Base-by-base conservation (phyloP, 2,113 vertebrate species). In the Apodemus speciosus region DNA sequence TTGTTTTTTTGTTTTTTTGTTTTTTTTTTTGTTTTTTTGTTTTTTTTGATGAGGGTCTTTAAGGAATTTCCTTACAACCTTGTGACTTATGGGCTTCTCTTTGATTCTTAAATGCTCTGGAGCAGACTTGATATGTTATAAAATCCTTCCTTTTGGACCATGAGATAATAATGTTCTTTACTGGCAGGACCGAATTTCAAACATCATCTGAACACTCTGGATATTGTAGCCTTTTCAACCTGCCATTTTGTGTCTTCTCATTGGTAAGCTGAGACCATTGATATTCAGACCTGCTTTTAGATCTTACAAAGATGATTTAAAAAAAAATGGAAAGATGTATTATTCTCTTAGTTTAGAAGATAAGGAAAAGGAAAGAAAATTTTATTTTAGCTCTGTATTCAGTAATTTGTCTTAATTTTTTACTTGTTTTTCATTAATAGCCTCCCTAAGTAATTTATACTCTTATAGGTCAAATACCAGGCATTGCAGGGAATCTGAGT, bases 21-120 rank as follows among this genome's bases (percentile, higher is more conserved):
- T n/a, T n/a, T n/a, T n/a, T n/a, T n/a, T n/a, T n/a, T n/a, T n/a
- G n/a, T n/a, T n/a, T n/a, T n/a, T n/a, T n/a, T n/a, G n/a, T n/a
- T n/a, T 69, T 81, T 62, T 49, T 64, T 77, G 79, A 89, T 84
- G 75, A 27, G 0, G 72, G 77, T 35, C 69, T 92, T 93, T 92
- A n/a, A 73, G 35, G 92, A 46, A 11, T 20, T 51, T 84, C 27
- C 21, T 79, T 8, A 38, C 25, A 9, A 3, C 40, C 6, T 94
- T 83, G 56, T 46, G 80, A 21, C 20, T 77, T n/a, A 25, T 49
- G n/a, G 58, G 15, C 38, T 88, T 81, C 56, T 35, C 40, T 40
- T 89, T 92, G 60, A 77, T 9, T 69, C 25, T 69, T 71, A 32
- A 53, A 21, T 81, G 43, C 23, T 85, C 30, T 51, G 14, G 51